Base-by-base conservation (phyloP, 2,888 invertebrate genomes). In the Tenthredo amoena region DNA sequence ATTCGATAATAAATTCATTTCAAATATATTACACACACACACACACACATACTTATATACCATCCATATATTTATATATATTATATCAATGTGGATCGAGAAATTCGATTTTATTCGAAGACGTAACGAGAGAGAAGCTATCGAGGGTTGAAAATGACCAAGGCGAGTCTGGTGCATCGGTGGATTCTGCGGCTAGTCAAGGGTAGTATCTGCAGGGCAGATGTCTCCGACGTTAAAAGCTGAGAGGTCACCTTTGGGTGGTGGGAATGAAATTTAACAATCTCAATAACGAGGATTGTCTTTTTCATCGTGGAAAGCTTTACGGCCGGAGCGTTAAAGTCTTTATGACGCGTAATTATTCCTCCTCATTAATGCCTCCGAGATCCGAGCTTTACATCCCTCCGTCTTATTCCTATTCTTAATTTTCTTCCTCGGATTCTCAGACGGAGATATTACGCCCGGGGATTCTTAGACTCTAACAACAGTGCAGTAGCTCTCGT, bases 311-410 rank as follows among this genome's bases (percentile, higher is more conserved):
- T n/a, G 37, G 4, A 6, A 31, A 40, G 81, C 40, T 81, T 81
- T 81, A 81, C 62, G 81, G 37, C 12, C 18, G 7, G 10, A 5
- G 15, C 58, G 81, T 81, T 50, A 81, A 81, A 34, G 62, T 81
- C 81, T 81, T 81, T 81, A 81, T 62, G 81, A 81, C 58, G 58
- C 81, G 81, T 81, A 58, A 81, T 81, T 81, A 81, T 81, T 58
- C 81, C 81, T 81, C 62, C 81, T 81, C 81, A 81, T 81, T 81
- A 81, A 81, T 81, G 81, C 81, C 58, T 34, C 40, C 40, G 81
- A 62, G 81, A 68, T 68, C 68, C 58, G 47, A 18, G 47, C 47
- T 47, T 47, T 47, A 47, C 76, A 47, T 76, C 40, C 26, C 26
- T 15, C 55, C 26, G 26, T 6, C 68, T 34, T n/a, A 34, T 71